A percentile compares a stretch with the other conserved stretches of the same genome.
phyloP scores from a whole-genome alignment of 2,888 invertebrate species.

The Dermolepida albohirtum region DNA sequence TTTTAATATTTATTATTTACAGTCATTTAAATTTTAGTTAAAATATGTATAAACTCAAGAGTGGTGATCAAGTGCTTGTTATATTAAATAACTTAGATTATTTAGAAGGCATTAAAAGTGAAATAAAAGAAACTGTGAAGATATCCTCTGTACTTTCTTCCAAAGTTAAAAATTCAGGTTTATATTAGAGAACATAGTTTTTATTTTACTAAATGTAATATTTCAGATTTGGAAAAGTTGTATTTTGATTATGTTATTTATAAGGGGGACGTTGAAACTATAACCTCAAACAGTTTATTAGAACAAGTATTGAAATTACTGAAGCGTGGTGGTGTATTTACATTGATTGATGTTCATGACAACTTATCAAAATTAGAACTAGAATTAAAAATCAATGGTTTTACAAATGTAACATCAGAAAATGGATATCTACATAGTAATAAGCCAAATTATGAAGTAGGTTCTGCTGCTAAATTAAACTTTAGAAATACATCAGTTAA shows the following conservation, averaged over 20 bases:
- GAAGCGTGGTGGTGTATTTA: slow-evolving; percentile 55
- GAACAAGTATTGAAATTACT: slow-evolving; percentile 38
- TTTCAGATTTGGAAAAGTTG: slow-evolving; percentile 28
- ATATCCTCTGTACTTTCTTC: slow-evolving; percentile 21
- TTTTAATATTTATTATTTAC: too few species aligned
- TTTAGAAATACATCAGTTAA: slow-evolving; percentile 62
- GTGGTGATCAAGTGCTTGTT: slow-evolving; percentile 35
- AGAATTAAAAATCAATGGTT: slow-evolving; percentile 58
- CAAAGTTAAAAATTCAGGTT: slow-evolving; percentile 11
- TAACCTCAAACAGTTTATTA: slow-evolving; percentile 22
- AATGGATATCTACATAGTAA: slow-evolving; percentile 62
- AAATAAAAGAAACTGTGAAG: slow-evolving; percentile 25
- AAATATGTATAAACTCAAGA: slow-evolving; percentile 43
- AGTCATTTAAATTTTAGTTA: not conserved
- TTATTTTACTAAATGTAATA: not conserved
- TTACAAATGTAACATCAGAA: slow-evolving; percentile 53
- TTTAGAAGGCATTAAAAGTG: slow-evolving; percentile 14
- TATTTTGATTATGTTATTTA: slow-evolving; percentile 40
- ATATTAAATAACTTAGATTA: slow-evolving; percentile 11
- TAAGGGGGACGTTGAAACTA: slow-evolving; percentile 1
- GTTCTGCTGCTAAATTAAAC: slow-evolving; percentile 72
- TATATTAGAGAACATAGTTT: not conserved
- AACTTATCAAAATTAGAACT: slow-evolving; percentile 54
- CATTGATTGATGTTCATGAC: slow-evolving; percentile 45
- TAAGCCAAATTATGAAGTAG: slow-evolving; percentile 80